phyloP scores from a whole-genome alignment of 2,888 invertebrate genomes.

The Philopedon plagiatum region DNA sequence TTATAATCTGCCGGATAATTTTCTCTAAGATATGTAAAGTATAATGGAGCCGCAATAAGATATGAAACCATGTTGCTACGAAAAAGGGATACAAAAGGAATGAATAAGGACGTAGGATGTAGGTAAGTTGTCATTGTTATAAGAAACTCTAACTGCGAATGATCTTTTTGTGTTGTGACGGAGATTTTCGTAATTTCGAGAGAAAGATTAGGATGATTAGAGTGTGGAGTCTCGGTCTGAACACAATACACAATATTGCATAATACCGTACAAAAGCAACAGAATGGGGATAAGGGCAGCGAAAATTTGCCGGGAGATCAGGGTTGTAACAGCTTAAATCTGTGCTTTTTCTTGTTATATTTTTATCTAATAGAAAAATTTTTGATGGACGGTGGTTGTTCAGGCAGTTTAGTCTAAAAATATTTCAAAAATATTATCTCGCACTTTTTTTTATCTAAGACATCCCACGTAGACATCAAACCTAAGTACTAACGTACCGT shows the following conservation, averaged over 20 bases:
- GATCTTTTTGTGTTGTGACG: constrained; percentile 33
- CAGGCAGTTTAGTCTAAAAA: too few species aligned
- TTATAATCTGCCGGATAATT: not conserved
- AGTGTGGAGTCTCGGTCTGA: constrained; percentile 35
- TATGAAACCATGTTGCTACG: constrained; percentile 14
- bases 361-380: too few species aligned
- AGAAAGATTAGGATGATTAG: constrained; percentile 46
- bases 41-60: constrained; percentile 10
- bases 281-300: constrained; percentile 31
- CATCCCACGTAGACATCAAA: too few species aligned
- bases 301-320: constrained; percentile 25
- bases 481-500: too few species aligned
- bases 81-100: constrained; percentile 33
- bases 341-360: not conserved
- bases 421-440: too few species aligned
- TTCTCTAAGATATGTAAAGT: constrained; percentile 6
- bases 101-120: constrained; percentile 23
- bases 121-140: constrained; percentile 40
- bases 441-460: too few species aligned
- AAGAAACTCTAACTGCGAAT: constrained; percentile 39
- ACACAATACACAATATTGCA: constrained; percentile 40
- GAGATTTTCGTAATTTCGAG: constrained; percentile 35
- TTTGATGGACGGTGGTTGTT: too few species aligned
- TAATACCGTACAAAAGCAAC: constrained; percentile 36
- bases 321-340: constrained; percentile 16